Conservation (phyloP, 2,113 vertebrate species). For the Engraulis encrasicolus region DNA sequence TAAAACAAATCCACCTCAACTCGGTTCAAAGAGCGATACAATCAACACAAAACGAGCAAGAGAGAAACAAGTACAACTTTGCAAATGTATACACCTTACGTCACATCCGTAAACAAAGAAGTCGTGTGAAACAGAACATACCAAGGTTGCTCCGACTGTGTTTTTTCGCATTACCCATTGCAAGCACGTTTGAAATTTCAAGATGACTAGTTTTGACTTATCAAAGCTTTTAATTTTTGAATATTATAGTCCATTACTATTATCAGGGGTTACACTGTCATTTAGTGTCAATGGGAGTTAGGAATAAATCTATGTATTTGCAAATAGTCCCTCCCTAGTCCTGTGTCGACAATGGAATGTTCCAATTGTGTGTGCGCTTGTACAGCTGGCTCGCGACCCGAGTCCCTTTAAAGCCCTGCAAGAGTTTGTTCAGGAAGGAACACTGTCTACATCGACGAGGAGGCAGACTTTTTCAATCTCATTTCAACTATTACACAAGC, state of each 20-base stretch:
- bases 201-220: neutral
- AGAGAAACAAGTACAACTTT: neutral
- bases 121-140: slow-evolving; percentile 50
- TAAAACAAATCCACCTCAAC: neutral
- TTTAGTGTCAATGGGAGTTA: neutral
- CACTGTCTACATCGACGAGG: neutral
- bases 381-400: slow-evolving; percentile 13
- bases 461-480: neutral
- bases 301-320: neutral
- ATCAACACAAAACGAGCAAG: neutral
- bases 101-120: slow-evolving; percentile 72
- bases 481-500: neutral
- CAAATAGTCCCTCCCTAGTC: neutral
- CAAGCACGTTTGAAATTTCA: neutral
- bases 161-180: neutral
- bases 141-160: slow-evolving; percentile 44
- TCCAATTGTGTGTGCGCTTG: neutral
- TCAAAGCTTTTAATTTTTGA: neutral
- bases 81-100: slow-evolving; percentile 24
- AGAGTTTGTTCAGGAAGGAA: neutral
- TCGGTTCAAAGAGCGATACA: neutral
- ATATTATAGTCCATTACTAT: neutral
- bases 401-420: slow-evolving; percentile 59
- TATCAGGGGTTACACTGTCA: neutral
- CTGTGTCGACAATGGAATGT: neutral